phyloP scores from a whole-genome alignment of 2,888 invertebrate species.

The Sturmia bella region DNA sequence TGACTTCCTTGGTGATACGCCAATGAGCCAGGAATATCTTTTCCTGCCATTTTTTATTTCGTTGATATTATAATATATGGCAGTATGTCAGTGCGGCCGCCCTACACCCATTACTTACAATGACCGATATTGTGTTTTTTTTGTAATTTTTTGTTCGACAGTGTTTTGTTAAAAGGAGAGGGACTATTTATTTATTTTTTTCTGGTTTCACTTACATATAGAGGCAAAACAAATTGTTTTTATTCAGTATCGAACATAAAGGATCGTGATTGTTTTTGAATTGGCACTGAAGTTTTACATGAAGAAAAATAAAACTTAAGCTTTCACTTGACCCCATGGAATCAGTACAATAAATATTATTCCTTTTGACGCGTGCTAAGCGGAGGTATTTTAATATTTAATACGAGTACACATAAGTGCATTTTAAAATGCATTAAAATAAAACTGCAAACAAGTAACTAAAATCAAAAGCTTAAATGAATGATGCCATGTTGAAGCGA shows the following conservation, averaged over 20 bases:
- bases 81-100: conserved; percentile 79
- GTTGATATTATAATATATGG: conserved; percentile 77
- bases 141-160: neutral
- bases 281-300: conserved; percentile 43
- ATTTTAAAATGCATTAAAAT: neutral
- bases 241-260: conserved; percentile 43
- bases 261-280: conserved; percentile 53
- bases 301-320: conserved; percentile 71
- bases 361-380: conserved; percentile 71
- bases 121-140: conserved; percentile 58
- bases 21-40: conserved; percentile 73
- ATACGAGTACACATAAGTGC: neutral
- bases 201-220: neutral
- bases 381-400: conserved; percentile 48
- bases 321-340: conserved; percentile 80
- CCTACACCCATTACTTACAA: conserved; percentile 77
- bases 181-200: conserved; percentile 24
- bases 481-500: too few species aligned
- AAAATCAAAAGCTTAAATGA: too few species aligned
- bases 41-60: conserved; percentile 59
- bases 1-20: conserved; percentile 52
- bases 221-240: conserved; percentile 36
- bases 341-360: conserved; percentile 78
- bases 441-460: neutral
- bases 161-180: conserved; percentile 7